phyloP scores from a whole-genome alignment of 2,113 vertebrate species.

The Procapra przewalskii region DNA sequence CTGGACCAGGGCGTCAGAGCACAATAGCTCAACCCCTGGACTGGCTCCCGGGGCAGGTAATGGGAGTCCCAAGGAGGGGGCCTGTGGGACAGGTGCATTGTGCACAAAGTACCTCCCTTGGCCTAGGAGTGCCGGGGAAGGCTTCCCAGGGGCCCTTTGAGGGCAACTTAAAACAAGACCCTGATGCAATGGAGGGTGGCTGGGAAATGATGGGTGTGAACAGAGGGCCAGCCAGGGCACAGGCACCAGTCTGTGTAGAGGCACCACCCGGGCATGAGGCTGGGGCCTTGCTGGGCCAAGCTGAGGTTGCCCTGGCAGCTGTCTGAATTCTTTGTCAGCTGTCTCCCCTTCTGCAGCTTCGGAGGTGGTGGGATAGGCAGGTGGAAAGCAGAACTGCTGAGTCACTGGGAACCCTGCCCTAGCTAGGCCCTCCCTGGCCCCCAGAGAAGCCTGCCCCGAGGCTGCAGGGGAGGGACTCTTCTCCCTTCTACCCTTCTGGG shows the following conservation, averaged over 20 bases:
- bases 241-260: background rate
- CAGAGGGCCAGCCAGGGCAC: background rate
- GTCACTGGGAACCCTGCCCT: background rate
- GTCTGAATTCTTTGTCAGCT: background rate
- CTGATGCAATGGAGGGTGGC: too few relatives aligned
- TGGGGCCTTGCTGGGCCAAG: background rate
- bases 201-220: background rate
- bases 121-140: background rate
- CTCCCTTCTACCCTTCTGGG: background rate
- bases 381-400: background rate
- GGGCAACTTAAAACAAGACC: background rate
- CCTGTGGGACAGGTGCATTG: too few relatives aligned
- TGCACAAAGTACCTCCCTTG: background rate
- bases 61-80: background rate
- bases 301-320: background rate
- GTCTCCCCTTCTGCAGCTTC: background rate
- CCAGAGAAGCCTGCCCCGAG: background rate
- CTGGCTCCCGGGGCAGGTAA: background rate
- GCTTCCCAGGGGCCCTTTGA: background rate
- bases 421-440: background rate
- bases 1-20: background rate
- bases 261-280: background rate
- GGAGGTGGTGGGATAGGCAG: background rate
- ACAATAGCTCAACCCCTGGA: background rate
- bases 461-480: background rate